Conservation (phyloP, 2,888 invertebrate genomes). For the Acleris sparsana region DNA sequence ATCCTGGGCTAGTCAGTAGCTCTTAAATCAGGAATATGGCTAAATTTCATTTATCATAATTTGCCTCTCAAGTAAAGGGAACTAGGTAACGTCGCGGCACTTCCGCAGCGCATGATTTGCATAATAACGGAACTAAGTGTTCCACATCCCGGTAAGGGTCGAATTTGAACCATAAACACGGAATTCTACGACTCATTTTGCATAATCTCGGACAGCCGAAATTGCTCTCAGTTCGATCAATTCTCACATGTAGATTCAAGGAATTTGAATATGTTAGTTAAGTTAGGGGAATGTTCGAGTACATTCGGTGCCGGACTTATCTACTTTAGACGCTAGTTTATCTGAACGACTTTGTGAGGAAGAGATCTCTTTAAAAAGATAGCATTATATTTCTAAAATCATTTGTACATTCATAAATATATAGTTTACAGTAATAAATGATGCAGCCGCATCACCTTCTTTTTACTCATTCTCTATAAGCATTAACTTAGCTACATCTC, state of each 20-base stretch:
- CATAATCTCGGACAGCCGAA: conserved; percentile 47
- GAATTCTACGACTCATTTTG: conserved; percentile 51
- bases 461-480: too few relatives aligned
- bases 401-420: too few relatives aligned
- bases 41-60: conserved; percentile 73
- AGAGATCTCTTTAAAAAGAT: neutral
- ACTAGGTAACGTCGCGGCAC: conserved; percentile 71
- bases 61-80: conserved; percentile 70
- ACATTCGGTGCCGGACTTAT: conserved; percentile 29
- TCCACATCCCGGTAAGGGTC: conserved; percentile 48
- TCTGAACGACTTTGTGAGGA: conserved; percentile 24
- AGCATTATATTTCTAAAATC: neutral
- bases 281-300: conserved; percentile 37
- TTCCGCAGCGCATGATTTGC: conserved; percentile 75
- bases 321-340: conserved; percentile 27
- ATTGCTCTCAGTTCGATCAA: conserved; percentile 64
- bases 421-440: too few relatives aligned
- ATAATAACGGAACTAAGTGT: conserved; percentile 74
- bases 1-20: neutral
- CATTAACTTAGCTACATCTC: too few relatives aligned
- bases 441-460: too few relatives aligned
- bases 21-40: conserved; percentile 42
- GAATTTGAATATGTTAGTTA: conserved; percentile 67
- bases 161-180: conserved; percentile 56
- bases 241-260: conserved; percentile 67